A percentile compares a stretch with the other conserved stretches of the same genome.
Conservation (phyloP, 2,797 vertebrate genomes). For the Coregonus ussuriensis region DNA sequence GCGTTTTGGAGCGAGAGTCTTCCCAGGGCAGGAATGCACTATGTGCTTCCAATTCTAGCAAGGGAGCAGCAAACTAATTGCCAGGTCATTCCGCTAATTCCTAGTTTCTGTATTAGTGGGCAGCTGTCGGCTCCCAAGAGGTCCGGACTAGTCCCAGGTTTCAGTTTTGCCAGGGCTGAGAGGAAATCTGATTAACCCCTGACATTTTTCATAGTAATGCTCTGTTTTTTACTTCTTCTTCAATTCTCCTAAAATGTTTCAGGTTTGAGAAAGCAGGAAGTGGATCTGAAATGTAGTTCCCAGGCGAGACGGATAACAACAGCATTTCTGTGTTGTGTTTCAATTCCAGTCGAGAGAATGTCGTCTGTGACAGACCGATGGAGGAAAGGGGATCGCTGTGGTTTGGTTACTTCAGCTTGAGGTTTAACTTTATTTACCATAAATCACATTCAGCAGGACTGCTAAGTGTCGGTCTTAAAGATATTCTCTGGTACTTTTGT, state of each 20-base stretch:
- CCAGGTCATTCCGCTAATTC: constrained; percentile 56
- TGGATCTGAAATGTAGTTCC: constrained; percentile 17
- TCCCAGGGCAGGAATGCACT: constrained; percentile 34
- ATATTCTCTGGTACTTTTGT: too few species aligned
- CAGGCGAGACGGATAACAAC: not conserved
- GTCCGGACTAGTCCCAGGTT: constrained; percentile 19
- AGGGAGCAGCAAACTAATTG: constrained; percentile 59
- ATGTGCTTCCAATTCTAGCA: constrained; percentile 25
- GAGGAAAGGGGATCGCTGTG: not conserved
- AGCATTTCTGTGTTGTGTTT: not conserved
- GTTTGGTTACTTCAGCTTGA: constrained; percentile 13
- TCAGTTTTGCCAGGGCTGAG: constrained; percentile 8
- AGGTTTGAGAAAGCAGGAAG: constrained; percentile 28
- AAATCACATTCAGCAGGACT: constrained; percentile 38
- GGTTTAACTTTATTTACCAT: constrained; percentile 44
- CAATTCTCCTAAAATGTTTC: constrained; percentile 14
- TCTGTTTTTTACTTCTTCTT: constrained; percentile 2
- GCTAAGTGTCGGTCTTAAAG: constrained; percentile 60
- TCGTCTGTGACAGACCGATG: too few species aligned
- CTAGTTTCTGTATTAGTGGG: constrained; percentile 60
- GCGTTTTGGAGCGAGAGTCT: constrained; percentile 12
- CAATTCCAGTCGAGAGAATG: not conserved
- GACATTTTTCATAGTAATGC: constrained; percentile 13
- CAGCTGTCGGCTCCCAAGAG: constrained; percentile 51
- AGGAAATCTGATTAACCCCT: constrained; percentile 37